phyloP scores from a whole-genome alignment of 2,113 vertebrate species.

The Smithornis capensis region DNA sequence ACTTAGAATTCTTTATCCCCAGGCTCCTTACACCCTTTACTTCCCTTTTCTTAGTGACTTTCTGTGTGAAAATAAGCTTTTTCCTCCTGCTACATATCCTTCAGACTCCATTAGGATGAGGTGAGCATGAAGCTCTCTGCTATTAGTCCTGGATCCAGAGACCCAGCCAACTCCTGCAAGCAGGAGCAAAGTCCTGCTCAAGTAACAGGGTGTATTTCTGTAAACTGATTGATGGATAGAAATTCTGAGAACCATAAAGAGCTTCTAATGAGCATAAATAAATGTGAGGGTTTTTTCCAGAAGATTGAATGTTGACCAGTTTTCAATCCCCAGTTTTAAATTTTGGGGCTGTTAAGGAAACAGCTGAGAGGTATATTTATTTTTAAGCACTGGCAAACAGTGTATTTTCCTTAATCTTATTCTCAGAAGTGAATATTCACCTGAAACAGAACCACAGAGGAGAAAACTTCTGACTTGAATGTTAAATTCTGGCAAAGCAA shows the following conservation, averaged over 20 bases:
- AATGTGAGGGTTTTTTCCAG: background rate
- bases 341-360: background rate
- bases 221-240: background rate
- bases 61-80: background rate
- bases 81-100: background rate
- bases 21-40: background rate
- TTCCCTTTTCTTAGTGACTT: background rate
- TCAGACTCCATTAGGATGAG: background rate
- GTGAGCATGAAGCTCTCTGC: background rate
- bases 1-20: background rate
- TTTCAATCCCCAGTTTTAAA: background rate
- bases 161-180: background rate
- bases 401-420: background rate
- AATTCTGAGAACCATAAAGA: background rate
- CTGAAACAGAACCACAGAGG: background rate
- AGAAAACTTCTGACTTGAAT: background rate
- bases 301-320: background rate
- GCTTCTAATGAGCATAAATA: background rate
- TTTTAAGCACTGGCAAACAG: background rate
- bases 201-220: background rate
- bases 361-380: background rate
- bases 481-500: background rate
- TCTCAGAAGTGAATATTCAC: background rate
- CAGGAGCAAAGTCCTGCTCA: background rate
- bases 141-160: background rate